phyloP scores from a whole-genome alignment of 2,888 invertebrate genomes.

The Idaea straminata region DNA sequence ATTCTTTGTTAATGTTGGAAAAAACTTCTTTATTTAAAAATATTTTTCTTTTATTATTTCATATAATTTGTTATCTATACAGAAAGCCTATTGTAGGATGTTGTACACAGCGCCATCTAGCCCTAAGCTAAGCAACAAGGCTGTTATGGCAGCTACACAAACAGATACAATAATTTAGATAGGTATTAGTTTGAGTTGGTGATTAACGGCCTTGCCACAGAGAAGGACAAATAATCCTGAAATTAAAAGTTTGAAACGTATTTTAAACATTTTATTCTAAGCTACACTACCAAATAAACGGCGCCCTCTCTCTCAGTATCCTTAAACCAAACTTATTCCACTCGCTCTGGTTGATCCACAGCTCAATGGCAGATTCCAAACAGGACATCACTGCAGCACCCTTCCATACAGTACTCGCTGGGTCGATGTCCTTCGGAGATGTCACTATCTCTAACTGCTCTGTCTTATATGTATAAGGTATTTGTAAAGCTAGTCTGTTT shows the following conservation, averaged over 20 bases:
- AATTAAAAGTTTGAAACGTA: not conserved
- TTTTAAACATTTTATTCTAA: slow-evolving; percentile 14
- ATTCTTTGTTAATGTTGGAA: not conserved
- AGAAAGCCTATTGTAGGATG: too few species aligned
- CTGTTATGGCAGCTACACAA: too few species aligned
- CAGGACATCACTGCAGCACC: slow-evolving; percentile 96
- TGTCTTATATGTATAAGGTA: slow-evolving; percentile 88
- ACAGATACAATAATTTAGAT: too few species aligned
- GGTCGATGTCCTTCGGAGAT: slow-evolving; percentile 94
- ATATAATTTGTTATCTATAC: too few species aligned
- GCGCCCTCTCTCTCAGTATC: slow-evolving; percentile 93
- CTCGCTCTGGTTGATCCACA: slow-evolving; percentile 93
- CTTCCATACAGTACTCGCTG: slow-evolving; percentile 95
- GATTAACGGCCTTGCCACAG: too few species aligned
- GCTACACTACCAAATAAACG: slow-evolving; percentile 88
- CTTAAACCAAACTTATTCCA: slow-evolving; percentile 93
- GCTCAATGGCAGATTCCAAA: slow-evolving; percentile 93
- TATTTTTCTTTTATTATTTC: not conserved
- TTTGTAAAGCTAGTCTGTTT: slow-evolving; percentile 90
- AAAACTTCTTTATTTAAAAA: not conserved
- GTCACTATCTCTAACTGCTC: slow-evolving; percentile 94
- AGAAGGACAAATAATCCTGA: not conserved
- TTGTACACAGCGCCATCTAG: too few species aligned
- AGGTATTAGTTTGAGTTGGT: too few species aligned
- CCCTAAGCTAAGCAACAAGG: too few species aligned